phyloP scores from a whole-genome alignment of 2,113 vertebrate species.

The Chionodraco myersi region DNA sequence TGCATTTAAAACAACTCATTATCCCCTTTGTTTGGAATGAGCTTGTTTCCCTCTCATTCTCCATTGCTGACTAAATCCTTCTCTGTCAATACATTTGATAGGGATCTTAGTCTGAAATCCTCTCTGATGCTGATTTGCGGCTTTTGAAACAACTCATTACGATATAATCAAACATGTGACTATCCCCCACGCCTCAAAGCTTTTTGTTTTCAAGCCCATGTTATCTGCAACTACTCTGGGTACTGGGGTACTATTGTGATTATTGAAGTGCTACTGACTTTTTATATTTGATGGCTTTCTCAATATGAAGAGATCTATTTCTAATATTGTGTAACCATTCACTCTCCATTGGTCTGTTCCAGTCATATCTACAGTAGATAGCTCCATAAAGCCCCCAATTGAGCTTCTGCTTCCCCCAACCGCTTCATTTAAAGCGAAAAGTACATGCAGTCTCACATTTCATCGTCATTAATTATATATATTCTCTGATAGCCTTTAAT shows the following conservation, averaged over 20 bases:
- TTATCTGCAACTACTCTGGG: slow-evolving; percentile 1
- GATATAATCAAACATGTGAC: slow-evolving; percentile 65
- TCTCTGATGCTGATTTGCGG: slow-evolving; percentile 55
- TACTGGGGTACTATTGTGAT: neutral
- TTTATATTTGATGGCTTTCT: slow-evolving; percentile 17
- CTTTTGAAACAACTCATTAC: slow-evolving; percentile 73
- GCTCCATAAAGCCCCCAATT: slow-evolving; percentile 11
- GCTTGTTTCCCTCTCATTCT: slow-evolving; percentile 40
- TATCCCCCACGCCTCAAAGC: neutral
- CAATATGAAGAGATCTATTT: neutral
- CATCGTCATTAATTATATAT: slow-evolving; percentile 51
- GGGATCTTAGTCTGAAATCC: slow-evolving; percentile 68
- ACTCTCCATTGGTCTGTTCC: neutral
- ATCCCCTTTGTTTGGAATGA: slow-evolving; percentile 58
- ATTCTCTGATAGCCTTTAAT: slow-evolving; percentile 23
- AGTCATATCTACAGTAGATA: neutral
- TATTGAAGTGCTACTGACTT: neutral
- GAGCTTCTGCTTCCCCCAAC: neutral
- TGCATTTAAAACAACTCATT: slow-evolving; percentile 73
- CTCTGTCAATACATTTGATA: slow-evolving; percentile 73
- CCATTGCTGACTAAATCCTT: slow-evolving; percentile 62
- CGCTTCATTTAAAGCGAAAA: neutral
- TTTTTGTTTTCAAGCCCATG: neutral
- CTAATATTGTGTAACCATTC: neutral
- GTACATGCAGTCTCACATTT: slow-evolving; percentile 9